Conservation (phyloP, 2,797 vertebrate species). For the Pygocentrus nattereri region DNA sequence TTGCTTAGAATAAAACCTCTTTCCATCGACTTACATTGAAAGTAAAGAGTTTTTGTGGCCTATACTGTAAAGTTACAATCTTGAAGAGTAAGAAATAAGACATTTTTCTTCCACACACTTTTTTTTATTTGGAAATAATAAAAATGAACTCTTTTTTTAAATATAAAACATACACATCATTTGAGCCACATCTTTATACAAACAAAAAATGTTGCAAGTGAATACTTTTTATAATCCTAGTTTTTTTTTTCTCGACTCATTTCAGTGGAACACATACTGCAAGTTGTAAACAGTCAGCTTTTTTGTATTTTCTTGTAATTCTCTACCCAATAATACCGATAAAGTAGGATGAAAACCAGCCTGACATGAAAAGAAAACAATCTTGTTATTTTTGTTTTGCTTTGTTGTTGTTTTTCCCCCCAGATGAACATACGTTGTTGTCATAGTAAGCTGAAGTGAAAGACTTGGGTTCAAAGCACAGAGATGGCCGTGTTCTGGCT, state of each 20-base stretch:
- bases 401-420: conserved; percentile 67
- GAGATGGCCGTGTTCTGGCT: conserved; percentile 85
- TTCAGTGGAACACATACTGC: conserved; percentile 78
- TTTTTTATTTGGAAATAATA: conserved; percentile 89
- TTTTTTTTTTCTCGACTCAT: conserved; percentile 61
- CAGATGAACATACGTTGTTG: conserved; percentile 67
- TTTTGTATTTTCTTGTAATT: conserved; percentile 46
- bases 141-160: conserved; percentile 80
- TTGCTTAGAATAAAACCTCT: too few relatives aligned
- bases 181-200: conserved; percentile 87
- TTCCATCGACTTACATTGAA: too few relatives aligned
- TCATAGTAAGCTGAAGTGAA: conserved; percentile 76
- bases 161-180: conserved; percentile 88
- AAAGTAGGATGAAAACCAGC: conserved; percentile 72
- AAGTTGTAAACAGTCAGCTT: conserved; percentile 85
- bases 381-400: conserved; percentile 58
- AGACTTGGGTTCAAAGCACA: conserved; percentile 89
- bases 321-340: conserved; percentile 79
- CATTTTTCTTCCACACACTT: conserved; percentile 79
- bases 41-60: too few relatives aligned
- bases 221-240: conserved; percentile 65
- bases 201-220: conserved; percentile 77
- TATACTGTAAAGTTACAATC: too few relatives aligned
- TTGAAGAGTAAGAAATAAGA: conserved; percentile 33
- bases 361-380: conserved; percentile 74